Evolutionary conservation across 2,797 vertebrate genomes (phyloP).

Genomic region (Takifugu rubripes): DNA sequence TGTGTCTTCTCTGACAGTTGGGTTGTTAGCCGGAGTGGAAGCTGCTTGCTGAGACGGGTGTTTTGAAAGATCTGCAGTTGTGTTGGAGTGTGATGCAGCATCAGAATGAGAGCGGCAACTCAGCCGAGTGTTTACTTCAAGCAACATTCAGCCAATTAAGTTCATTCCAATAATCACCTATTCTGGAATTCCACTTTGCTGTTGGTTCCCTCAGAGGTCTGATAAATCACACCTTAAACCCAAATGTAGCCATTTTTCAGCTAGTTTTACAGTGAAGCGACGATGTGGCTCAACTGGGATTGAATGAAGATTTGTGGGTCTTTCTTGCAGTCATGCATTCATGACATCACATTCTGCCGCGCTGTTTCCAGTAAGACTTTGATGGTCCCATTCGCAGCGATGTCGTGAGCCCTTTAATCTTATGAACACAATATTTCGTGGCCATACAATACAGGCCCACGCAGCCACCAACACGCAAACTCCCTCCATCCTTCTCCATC

Average conservation of each 20-base stretch:
- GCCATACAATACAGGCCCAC: not conserved
- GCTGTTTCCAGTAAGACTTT: not conserved
- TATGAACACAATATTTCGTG: not conserved
- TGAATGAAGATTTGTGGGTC: too few relatives aligned
- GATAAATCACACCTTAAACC: not conserved
- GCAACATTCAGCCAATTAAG: not conserved
- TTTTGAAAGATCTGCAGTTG: constrained; percentile 18
- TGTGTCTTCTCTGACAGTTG: constrained; percentile 30
- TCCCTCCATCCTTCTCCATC: constrained; percentile 30
- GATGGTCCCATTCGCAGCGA: not conserved
- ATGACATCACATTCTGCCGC: too few relatives aligned
- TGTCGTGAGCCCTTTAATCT: not conserved
- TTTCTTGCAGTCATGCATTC: too few relatives aligned
- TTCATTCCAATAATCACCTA: not conserved
- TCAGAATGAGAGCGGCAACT: constrained; percentile 13
- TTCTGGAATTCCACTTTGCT: not conserved
- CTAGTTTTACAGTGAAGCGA: constrained; percentile 1
- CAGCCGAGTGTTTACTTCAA: not conserved
- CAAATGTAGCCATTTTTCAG: not conserved
- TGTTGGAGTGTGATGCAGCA: constrained; percentile 8
- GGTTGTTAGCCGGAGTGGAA: constrained; percentile 17
- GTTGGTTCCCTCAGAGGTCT: not conserved
- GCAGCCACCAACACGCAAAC: constrained; percentile 1
- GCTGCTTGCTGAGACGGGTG: constrained; percentile 2
- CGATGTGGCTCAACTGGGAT: not conserved